Evolutionary conservation across 2,888 invertebrate species (phyloP).

Genomic region (Plutella xylostella): DNA sequence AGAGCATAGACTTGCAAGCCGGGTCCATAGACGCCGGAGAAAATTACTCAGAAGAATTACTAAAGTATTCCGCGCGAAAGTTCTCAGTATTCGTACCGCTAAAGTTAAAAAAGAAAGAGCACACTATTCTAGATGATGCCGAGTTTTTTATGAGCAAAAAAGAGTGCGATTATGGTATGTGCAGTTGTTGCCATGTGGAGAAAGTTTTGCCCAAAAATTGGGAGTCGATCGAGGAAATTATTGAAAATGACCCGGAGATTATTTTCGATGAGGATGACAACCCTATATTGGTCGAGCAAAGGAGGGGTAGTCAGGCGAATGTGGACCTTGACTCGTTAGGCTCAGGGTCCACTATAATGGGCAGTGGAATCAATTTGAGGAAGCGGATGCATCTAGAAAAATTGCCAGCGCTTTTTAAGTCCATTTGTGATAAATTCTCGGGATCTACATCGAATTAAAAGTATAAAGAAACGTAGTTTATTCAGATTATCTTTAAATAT

Average conservation of each 20-base stretch:
- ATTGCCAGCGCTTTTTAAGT: constrained; percentile 36
- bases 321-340: constrained; percentile 17
- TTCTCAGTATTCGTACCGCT: constrained; percentile 43
- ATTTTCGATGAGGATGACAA: constrained; percentile 57
- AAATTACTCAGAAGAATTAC: constrained; percentile 31
- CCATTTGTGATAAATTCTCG: constrained; percentile 36
- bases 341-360: constrained; percentile 18
- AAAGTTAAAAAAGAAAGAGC: constrained; percentile 31
- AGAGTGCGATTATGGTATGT: constrained; percentile 56
- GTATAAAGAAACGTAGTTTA: constrained; percentile 13
- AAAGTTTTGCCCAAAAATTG: constrained; percentile 44
- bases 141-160: constrained; percentile 52
- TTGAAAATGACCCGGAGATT: constrained; percentile 62
- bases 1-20: background rate
- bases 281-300: constrained; percentile 44
- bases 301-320: constrained; percentile 17
- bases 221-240: constrained; percentile 54
- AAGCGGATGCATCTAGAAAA: constrained; percentile 33
- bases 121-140: constrained; percentile 49
- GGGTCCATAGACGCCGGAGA: background rate
- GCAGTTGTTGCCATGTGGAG: constrained; percentile 42
- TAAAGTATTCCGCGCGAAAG: constrained; percentile 46
- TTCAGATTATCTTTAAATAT: background rate
- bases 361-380: constrained; percentile 24
- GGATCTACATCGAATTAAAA: constrained; percentile 23